Base-by-base conservation (phyloP, 2,797 vertebrate genomes). In the Oryzias sinensis region DNA sequence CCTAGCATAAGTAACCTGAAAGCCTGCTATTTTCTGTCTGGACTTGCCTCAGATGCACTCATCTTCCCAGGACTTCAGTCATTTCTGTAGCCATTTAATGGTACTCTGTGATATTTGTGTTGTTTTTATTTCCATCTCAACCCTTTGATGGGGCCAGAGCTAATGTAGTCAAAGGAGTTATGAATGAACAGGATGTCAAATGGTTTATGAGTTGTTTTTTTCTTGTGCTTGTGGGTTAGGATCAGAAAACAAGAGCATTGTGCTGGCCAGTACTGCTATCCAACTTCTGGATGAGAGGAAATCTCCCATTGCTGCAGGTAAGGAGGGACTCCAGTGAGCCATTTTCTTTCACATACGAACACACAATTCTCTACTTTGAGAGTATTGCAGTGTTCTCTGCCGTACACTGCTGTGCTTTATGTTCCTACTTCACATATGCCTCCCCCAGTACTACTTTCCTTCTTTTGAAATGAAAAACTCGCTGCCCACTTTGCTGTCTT, bases 221-320 rank as follows among this genome's bases (percentile, higher is more conserved):
- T 18, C 33, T 47, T 45, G 44, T 80, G 51, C 65, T 59, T 53
- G 16, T 68, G 70, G 42, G 70, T 45, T 55, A 97, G 96, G 93
- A 76, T 88, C 91, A 9, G 92, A 94, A 82, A 98, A 99, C 90
- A 97, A 93, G 90, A 98, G 95, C 3, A 95, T 99, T 53, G 94
- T 99, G 56, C 92, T 96, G 80, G 96, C 96, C 49, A 99, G 96
- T 74, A 97, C 97, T 43, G 94, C 96, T 56, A 95, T 99, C 83
- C 97, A 98, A 46, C 94, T 99, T 55, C 81, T 96, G 68, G 96
- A 99, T 83, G 97, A 98, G 84, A 94, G 97, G 86, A 97, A 98
- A 86, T 98, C 96, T 33, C 97, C 97, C 0, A 94, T 99, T 71
- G 95, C 97, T 80, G 97, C 97, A 90, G 97, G 97, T 98, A 94